Percentiles rank a stretch among this genome's conserved stretches.
Conservation (phyloP, 2,113 vertebrate genomes). For the Platycercus adscitus region DNA sequence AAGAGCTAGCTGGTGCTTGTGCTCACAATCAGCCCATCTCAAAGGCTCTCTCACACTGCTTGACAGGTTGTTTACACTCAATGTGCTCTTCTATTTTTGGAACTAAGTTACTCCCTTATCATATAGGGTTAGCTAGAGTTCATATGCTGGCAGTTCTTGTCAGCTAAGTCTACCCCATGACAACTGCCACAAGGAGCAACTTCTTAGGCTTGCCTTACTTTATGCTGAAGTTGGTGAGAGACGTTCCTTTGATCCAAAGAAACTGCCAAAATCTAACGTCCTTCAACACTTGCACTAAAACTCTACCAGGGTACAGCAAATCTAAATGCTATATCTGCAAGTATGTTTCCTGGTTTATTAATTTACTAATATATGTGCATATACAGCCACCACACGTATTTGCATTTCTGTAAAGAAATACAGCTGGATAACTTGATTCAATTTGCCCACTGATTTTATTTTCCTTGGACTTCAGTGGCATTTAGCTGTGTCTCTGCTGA, state of each 20-base stretch:
- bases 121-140: neutral
- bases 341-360: neutral
- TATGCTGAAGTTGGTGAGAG: neutral
- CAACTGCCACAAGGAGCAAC: neutral
- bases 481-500: slow-evolving; percentile 4
- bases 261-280: neutral
- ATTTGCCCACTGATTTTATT: neutral
- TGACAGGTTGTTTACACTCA: neutral
- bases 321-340: neutral
- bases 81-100: neutral
- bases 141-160: neutral
- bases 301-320: neutral
- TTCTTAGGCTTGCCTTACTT: neutral
- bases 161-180: neutral
- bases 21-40: neutral
- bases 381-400: neutral
- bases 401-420: neutral
- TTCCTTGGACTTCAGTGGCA: neutral
- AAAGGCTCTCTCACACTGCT: neutral
- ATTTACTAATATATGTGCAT: neutral
- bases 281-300: neutral
- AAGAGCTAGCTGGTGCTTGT: neutral
- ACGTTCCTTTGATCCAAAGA: neutral
- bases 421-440: neutral
- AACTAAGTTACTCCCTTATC: neutral